phyloP scores from a whole-genome alignment of 2,113 vertebrate species.

The Amphiprion ocellaris region DNA sequence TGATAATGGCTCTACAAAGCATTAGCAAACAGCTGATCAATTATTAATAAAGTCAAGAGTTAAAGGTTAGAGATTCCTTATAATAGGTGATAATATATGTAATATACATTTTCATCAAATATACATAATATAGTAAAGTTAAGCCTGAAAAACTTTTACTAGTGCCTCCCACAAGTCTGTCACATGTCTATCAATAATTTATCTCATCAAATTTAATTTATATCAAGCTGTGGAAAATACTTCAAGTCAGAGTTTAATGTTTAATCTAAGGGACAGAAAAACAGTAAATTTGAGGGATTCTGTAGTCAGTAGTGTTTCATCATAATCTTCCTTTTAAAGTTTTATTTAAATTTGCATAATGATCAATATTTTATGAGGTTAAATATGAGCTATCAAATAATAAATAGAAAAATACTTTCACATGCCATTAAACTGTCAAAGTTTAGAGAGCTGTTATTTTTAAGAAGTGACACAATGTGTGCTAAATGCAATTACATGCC shows the following conservation, averaged over 20 bases:
- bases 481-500: conserved; percentile 83
- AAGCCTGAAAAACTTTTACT: no score
- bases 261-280: conserved; percentile 23
- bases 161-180: neutral
- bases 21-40: neutral
- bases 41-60: neutral
- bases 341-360: conserved; percentile 23
- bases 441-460: conserved; percentile 39
- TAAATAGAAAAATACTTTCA: conserved; percentile 42
- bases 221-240: neutral
- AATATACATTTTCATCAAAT: neutral
- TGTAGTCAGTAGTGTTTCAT: conserved; percentile 1
- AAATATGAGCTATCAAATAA: conserved; percentile 25
- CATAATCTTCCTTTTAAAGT: conserved; percentile 19
- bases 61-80: neutral
- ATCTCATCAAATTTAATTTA: neutral
- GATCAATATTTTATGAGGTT: conserved; percentile 29
- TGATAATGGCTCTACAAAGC: neutral
- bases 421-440: conserved; percentile 39
- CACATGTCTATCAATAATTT: neutral
- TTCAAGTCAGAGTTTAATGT: neutral
- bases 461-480: conserved; percentile 59
- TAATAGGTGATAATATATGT: neutral
- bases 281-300: conserved; percentile 1
- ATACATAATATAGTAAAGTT: no score